Evolutionary conservation across 2,113 vertebrate species (phyloP).

Genomic region (Cyprinus carpio): DNA sequence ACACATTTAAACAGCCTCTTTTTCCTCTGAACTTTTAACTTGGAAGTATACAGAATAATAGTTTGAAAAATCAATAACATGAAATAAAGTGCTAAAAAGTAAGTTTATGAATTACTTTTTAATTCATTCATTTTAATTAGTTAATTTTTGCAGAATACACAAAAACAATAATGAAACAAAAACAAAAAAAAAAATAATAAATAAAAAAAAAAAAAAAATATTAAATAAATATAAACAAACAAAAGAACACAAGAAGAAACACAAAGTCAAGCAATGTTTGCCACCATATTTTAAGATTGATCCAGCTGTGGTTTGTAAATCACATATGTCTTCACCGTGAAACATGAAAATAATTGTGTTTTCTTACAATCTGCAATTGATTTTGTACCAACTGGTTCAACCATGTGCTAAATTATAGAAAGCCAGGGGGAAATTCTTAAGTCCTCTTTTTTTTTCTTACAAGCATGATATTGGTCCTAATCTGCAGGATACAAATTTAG

Average conservation of each 20-base stretch:
- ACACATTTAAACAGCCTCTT: background rate
- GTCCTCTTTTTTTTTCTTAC: background rate
- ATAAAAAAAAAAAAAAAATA: no score
- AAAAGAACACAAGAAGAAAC: no score
- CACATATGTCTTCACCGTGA: background rate
- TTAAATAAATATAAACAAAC: no score
- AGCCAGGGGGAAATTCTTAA: background rate
- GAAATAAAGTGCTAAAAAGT: background rate
- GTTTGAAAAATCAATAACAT: background rate
- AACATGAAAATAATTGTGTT: background rate
- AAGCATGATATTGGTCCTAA: background rate
- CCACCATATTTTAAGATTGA: background rate
- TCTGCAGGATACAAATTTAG: background rate
- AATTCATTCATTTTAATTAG: background rate
- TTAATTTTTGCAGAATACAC: background rate
- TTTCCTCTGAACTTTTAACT: background rate
- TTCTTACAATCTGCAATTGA: background rate
- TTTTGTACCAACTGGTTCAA: background rate
- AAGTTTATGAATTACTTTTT: no score
- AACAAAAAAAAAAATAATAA: no score
- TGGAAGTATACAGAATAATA: background rate
- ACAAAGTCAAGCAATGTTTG: background rate
- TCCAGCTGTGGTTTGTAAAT: background rate
- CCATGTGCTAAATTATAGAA: conserved; percentile 2
- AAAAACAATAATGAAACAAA: no score